Evolutionary conservation across 2,797 vertebrate genomes (phyloP), one percentile per base, ranked within the genome.

Genomic region (Ibycter americanus): DNA sequence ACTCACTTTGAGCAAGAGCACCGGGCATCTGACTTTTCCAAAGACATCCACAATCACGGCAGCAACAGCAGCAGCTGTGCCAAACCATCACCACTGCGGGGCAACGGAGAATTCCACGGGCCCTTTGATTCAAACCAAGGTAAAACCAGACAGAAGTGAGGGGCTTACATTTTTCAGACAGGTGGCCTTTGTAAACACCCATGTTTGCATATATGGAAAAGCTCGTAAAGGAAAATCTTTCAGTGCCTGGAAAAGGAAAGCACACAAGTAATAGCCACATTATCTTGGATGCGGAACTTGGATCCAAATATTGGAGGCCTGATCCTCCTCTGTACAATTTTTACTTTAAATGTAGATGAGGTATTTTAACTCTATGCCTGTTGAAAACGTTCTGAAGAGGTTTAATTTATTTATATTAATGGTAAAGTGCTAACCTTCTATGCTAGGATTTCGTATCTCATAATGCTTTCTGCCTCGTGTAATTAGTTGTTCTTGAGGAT

Each of bases 41-140:
- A 90, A 90, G 90, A 70, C 32, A 0, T 19, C 29, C 7, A 5
- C 82, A 74, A 49, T 34, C 3, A 3, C 55, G 3, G 38, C 25
- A 32, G 55, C 67, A 46, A 44, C 59, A 63, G 32, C 62, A 61
- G 65, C 94, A 89, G 96, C 96, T 94, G 96, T 90, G 90, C 54
- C 70, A 72, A 93, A 58, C 78, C 67, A 25, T 97, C 93, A 94
- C 63, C 47, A 11, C 14, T 46, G 54, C 13, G 23, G 81, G 74
- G 59, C 71, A 67, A 12, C 4, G 77, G 76, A 92, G 85, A 95
- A 95, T 94, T 96, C 83, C 93, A 72, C 8, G 1, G 44, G 34
- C 55, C 32, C 91, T 97, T 94, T 80, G 72, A 94, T 93, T 93
- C 81, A 58, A 92, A 71, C 59, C 72, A 97, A 97, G 93, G 96